Percentiles rank a stretch among this genome's conserved stretches.
These are phyloP conservation scores for Mungos mungo DNA, from an alignment of 2,113 vertebrate species.

Conservation along the genomic window DNA sequence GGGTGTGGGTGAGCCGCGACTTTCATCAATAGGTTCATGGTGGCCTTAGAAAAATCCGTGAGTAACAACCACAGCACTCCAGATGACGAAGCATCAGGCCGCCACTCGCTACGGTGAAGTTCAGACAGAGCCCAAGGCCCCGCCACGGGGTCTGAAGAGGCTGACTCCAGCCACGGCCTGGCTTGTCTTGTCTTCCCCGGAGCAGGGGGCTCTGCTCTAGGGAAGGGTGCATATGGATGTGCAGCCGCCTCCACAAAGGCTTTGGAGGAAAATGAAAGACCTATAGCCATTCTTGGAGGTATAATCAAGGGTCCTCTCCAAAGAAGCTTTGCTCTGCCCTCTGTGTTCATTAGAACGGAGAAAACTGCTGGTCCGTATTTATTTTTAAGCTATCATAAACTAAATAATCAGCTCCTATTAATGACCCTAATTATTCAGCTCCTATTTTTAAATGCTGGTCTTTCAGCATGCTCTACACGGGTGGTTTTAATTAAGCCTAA, in stretches of 20 bases:
- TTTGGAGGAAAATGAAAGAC: neutral
- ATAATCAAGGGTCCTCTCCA: neutral
- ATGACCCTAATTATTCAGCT: conserved; percentile 83
- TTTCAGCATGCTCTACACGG: conserved; percentile 83
- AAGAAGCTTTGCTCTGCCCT: neutral
- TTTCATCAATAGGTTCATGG: neutral
- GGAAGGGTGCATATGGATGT: accelerated
- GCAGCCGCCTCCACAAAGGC: neutral
- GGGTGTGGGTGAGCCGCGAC: neutral
- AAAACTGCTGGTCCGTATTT: conserved; percentile 66
- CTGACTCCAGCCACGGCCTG: neutral
- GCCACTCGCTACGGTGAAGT: accelerated
- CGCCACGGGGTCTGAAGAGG: neutral
- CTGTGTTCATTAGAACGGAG: neutral
- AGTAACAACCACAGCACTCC: neutral
- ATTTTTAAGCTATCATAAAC: conserved; percentile 78
- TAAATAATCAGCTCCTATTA: conserved; percentile 81
- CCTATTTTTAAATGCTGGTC: conserved; percentile 85
- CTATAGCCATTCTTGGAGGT: accelerated
- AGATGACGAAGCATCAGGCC: neutral
- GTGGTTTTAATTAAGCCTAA: conserved; percentile 87
- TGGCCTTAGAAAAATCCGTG: neutral
- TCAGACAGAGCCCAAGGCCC: too few species aligned
- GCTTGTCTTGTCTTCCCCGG: neutral
- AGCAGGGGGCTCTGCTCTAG: neutral